Conservation (phyloP, 2,113 vertebrate species). For the Apeltes quadracus region DNA sequence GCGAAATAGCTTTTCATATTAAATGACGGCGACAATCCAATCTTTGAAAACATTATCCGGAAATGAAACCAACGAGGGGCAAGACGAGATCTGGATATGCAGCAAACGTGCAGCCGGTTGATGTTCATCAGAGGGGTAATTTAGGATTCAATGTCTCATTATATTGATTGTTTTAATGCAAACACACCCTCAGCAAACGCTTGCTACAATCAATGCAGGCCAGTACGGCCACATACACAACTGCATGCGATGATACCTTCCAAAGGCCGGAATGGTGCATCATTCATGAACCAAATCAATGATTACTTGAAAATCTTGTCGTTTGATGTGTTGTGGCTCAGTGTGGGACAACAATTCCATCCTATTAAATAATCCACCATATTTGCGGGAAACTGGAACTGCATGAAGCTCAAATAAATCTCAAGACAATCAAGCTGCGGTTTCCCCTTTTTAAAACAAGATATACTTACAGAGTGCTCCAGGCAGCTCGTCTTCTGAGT, state of each 20-base stretch:
- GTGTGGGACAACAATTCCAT: not conserved
- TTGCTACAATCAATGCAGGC: not conserved
- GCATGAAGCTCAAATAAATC: conserved; percentile 1
- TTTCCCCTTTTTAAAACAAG: not conserved
- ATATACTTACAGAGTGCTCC: conserved; percentile 67
- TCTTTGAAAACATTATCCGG: not conserved
- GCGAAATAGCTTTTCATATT: conserved; percentile 8
- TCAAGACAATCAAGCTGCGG: not conserved
- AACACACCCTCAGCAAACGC: not conserved
- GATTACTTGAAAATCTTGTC: not conserved
- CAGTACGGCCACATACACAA: conserved; percentile 7
- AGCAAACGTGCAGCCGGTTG: conserved; percentile 2
- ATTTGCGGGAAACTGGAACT: not conserved
- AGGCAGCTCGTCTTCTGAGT: conserved; percentile 81
- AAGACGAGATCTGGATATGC: not conserved
- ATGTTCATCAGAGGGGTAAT: not conserved
- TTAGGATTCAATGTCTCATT: conserved; percentile 7
- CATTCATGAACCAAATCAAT: conserved; percentile 12
- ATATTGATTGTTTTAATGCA: conserved; percentile 14
- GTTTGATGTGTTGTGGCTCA: not conserved
- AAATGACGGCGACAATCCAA: not conserved
- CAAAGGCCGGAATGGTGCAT: not conserved
- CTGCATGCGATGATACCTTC: not conserved
- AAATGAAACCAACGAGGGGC: not conserved
- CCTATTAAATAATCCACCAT: not conserved